Conservation (phyloP, 2,888 invertebrate species). For the Oscheius sp. region DNA sequence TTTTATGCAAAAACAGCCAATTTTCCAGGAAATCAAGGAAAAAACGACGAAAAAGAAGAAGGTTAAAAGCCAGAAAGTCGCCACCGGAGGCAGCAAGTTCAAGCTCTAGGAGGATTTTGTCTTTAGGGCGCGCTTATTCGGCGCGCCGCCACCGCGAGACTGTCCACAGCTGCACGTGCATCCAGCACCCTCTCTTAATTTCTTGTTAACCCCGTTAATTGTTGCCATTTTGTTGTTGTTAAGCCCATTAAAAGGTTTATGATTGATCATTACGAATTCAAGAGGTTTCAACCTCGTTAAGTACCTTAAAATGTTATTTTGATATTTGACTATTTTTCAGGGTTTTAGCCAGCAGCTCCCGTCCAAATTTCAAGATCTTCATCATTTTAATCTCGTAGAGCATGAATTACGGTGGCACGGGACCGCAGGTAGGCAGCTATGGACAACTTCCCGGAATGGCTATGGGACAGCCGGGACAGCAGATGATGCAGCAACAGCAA, state of each 20-base stretch:
- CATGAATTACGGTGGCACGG: conserved; percentile 34
- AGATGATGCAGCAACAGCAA: neutral
- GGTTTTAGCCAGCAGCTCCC: conserved; percentile 20
- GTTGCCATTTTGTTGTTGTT: conserved; percentile 14
- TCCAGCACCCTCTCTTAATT: neutral
- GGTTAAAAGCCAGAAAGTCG: conserved; percentile 43
- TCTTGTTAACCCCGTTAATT: neutral
- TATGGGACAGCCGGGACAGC: conserved; percentile 8
- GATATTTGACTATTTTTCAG: neutral
- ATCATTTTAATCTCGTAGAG: neutral
- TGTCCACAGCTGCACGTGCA: neutral
- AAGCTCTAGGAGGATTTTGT: conserved; percentile 40
- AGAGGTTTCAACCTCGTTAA: no score
- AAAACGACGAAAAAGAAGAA: conserved; percentile 52
- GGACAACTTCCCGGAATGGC: conserved; percentile 21
- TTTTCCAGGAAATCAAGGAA: conserved; percentile 41
- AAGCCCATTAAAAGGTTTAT: neutral
- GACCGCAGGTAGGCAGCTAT: conserved; percentile 8
- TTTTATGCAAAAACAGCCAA: neutral
- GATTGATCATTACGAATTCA: no score
- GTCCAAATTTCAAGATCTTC: neutral
- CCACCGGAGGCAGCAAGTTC: conserved; percentile 42
- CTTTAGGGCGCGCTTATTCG: conserved; percentile 2
- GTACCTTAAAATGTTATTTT: no score
- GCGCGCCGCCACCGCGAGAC: neutral